Percentiles rank a stretch among this genome's conserved stretches.
Evolutionary conservation across 2,797 vertebrate genomes (phyloP).

Genomic region (Acrocephalus scirpaceus): DNA sequence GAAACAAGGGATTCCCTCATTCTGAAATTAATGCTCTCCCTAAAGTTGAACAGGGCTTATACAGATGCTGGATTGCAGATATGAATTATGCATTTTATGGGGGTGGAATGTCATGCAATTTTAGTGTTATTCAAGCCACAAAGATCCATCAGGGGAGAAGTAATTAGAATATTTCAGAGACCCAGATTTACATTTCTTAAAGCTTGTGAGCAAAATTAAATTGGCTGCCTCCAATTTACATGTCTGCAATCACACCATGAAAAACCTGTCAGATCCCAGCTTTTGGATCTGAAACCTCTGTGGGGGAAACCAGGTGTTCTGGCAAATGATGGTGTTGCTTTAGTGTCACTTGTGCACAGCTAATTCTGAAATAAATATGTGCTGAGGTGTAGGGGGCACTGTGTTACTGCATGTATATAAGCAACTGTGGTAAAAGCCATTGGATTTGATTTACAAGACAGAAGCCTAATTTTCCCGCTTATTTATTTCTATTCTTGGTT

Average conservation of each 20-base stretch:
- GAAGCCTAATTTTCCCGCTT: not conserved
- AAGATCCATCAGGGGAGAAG: not conserved
- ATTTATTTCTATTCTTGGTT: not conserved
- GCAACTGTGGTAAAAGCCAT: not conserved
- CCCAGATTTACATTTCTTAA: conserved; percentile 58
- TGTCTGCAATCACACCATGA: conserved; percentile 31
- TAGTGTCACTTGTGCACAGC: not conserved
- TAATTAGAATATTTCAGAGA: conserved; percentile 58
- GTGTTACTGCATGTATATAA: not conserved
- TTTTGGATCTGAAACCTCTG: conserved; percentile 33
- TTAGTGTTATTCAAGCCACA: conserved; percentile 51
- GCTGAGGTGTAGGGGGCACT: conserved; percentile 9
- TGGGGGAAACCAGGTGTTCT: not conserved
- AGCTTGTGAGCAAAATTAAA: conserved; percentile 43
- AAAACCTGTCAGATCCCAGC: conserved; percentile 28
- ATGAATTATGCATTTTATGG: conserved; percentile 69
- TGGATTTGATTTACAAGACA: not conserved
- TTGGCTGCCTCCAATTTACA: conserved; percentile 39
- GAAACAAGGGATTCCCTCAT: conserved; percentile 61
- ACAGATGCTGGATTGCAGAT: conserved; percentile 25
- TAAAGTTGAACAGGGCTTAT: conserved; percentile 23
- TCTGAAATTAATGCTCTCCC: conserved; percentile 41
- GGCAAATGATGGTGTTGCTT: not conserved
- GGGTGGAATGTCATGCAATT: conserved; percentile 52
- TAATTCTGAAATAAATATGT: not conserved